Base-by-base conservation (phyloP, 2,113 vertebrate species). In the Leucoraja erinaceus region DNA sequence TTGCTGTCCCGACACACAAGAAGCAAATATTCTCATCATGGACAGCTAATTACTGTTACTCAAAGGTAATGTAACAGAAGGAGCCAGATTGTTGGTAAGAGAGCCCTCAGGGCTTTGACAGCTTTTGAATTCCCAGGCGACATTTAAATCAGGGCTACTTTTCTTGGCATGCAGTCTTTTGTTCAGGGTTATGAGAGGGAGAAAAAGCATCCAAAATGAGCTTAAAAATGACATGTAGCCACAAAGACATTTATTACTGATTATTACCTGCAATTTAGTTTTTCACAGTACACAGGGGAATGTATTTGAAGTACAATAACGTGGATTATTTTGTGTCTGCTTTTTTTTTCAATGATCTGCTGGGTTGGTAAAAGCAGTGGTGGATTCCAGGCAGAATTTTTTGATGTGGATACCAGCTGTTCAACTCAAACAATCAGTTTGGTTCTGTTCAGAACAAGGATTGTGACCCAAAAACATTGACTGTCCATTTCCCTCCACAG, bases 81-180 rank as follows among this genome's bases (percentile, higher is more conserved):
- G 90, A 72, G 88, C 88, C 88, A 91, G 83, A 88, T 88, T 88
- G 83, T 14, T 66, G n/a, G n/a, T 66, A 59, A 33, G 1, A 61
- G 59, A 88, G 12, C 83, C 83, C 83, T 63, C 5, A 14, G n/a
- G 83, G 59, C 28, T 88, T 88, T 66, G 59, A 61, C 59, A 66
- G 83, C 59, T 88, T 88, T 61, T 18, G 63, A 88, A 88, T 63
- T 66, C 83, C 83, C 59, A 63, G 63, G 16, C 18, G 83, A 31
- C n/a, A 16, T 88, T n/a, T n/a, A 88, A 88, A 88, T 12, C 83
- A 31, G 28, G 59, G 83, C 59, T 8, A 31, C 83, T 88, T 88
- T 63, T 88, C 83, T 66, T 16, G 25, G 56, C 59, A 63, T 66
- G 59, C 16, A 61, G 14, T 31, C 28, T 31, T 88, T 63, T 72